Percentiles rank a stretch among this genome's conserved stretches.
These are phyloP conservation scores for Drosophila mercatorum DNA, from an alignment of 2,888 invertebrate genomes.

Conservation along the genomic window DNA sequence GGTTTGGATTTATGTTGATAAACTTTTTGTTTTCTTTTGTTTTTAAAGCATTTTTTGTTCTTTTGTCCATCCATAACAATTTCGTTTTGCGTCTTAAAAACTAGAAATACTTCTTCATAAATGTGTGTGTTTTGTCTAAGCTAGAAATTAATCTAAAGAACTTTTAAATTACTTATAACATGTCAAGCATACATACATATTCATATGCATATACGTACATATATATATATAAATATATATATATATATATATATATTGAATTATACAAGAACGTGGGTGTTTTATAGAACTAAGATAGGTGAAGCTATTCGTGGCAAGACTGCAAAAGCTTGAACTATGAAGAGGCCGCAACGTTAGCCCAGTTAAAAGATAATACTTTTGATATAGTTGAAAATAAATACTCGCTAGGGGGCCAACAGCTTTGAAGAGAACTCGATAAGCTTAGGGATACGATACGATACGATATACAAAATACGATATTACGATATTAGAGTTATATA, in stretches of 20 bases:
- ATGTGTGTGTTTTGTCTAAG: slow-evolving; percentile 41
- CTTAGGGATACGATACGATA: slow-evolving; percentile 26
- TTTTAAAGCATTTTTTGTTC: slow-evolving; percentile 27
- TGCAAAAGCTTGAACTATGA: slow-evolving; percentile 24
- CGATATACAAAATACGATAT: slow-evolving; percentile 11
- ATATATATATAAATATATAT: too few species aligned
- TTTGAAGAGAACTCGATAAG: slow-evolving; percentile 35
- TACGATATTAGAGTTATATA: slow-evolving; percentile 26
- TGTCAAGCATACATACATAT: slow-evolving; percentile 30
- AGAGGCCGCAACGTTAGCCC: background rate
- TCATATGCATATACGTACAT: background rate
- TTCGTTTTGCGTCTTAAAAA: slow-evolving; percentile 57
- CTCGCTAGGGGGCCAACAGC: slow-evolving; percentile 4
- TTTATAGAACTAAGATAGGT: slow-evolving; percentile 2
- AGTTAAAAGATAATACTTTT: slow-evolving; percentile 36
- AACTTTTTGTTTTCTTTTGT: slow-evolving; percentile 14
- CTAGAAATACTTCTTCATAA: slow-evolving; percentile 72
- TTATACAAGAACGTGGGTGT: slow-evolving; percentile 24
- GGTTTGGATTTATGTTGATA: slow-evolving; percentile 35
- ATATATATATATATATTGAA: slow-evolving; percentile 8
- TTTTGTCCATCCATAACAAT: slow-evolving; percentile 43
- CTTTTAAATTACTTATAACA: slow-evolving; percentile 74
- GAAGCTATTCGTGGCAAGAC: slow-evolving; percentile 19
- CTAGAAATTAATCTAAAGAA: slow-evolving; percentile 68
- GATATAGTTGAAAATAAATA: slow-evolving; percentile 30